Evolutionary conservation across 2,113 vertebrate genomes (phyloP).

Genomic region (Mionectes macconnelli): DNA sequence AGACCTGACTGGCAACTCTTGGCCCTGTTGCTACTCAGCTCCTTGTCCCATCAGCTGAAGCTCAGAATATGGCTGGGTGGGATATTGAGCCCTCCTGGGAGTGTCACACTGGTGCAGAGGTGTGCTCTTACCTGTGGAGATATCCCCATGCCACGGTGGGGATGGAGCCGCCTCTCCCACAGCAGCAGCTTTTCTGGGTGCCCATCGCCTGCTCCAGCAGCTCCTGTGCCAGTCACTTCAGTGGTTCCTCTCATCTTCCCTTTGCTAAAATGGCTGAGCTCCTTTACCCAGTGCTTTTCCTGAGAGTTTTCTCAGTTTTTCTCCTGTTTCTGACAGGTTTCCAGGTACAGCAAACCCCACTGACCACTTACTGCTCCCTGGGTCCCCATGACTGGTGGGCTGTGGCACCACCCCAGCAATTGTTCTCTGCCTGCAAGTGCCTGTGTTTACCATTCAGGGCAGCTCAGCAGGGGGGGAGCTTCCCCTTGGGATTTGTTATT

Average conservation of each 20-base stretch:
- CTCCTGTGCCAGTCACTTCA: neutral
- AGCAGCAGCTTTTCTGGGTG: neutral
- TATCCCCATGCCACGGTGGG: rapidly evolving
- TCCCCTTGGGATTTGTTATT: neutral
- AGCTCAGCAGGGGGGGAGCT: neutral
- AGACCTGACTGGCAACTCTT: neutral
- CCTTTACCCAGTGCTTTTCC: neutral
- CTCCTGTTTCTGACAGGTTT: neutral
- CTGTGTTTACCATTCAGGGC: neutral
- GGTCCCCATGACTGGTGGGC: rapidly evolving
- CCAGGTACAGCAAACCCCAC: neutral
- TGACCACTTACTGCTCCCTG: neutral
- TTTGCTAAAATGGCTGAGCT: neutral
- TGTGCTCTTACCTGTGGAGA: neutral
- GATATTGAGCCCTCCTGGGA: neutral
- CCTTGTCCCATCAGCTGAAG: rapidly evolving
- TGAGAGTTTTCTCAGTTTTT: neutral
- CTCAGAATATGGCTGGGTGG: neutral
- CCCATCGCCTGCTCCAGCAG: neutral
- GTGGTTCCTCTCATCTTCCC: neutral
- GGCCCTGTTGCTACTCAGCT: neutral
- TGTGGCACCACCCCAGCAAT: neutral
- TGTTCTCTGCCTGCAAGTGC: neutral
- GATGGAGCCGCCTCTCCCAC: neutral
- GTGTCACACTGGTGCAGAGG: no score